Evolutionary conservation across 2,888 invertebrate species (phyloP).

Genomic region (Caenorhabditis zanzibari): DNA sequence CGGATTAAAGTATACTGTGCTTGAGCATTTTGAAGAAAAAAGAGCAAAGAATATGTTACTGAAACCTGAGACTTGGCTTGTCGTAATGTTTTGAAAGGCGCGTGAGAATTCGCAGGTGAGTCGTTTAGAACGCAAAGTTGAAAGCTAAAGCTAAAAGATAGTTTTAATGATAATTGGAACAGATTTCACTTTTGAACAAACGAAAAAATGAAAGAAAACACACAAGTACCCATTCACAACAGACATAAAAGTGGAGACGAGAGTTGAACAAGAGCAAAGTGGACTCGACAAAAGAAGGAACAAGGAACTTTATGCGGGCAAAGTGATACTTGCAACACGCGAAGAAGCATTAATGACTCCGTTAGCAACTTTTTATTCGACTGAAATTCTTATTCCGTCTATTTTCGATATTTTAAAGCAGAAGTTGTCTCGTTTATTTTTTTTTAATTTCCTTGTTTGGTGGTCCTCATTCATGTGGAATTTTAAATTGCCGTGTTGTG

Average conservation of each 20-base stretch:
- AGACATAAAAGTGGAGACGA: slow-evolving; percentile 22
- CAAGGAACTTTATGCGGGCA: slow-evolving; percentile 35
- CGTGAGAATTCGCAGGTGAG: slow-evolving; percentile 61
- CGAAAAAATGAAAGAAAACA: slow-evolving; percentile 12
- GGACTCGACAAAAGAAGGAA: slow-evolving; percentile 42
- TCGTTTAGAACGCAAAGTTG: slow-evolving; percentile 27
- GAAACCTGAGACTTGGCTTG: slow-evolving; percentile 43
- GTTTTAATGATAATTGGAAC: slow-evolving; percentile 55
- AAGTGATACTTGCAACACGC: slow-evolving; percentile 49
- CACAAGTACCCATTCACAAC: slow-evolving; percentile 18
- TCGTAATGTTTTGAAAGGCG: slow-evolving; percentile 57
- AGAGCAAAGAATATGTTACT: slow-evolving; percentile 57
- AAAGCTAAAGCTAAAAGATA: slow-evolving; percentile 16
- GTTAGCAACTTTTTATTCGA: slow-evolving; percentile 17
- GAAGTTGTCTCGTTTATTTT: not conserved
- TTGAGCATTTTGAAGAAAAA: slow-evolving; percentile 1
- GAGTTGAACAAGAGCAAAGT: slow-evolving; percentile 1
- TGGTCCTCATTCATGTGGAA: not conserved
- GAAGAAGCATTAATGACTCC: slow-evolving; percentile 46
- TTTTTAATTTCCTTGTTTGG: slow-evolving; percentile 4
- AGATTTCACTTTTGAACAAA: slow-evolving; percentile 42
- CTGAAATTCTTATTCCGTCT: not conserved
- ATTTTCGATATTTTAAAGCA: not conserved
- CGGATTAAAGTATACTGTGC: slow-evolving; percentile 38
- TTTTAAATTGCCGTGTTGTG: not conserved